phyloP scores from a whole-genome alignment of 2,113 vertebrate species.

The Balaeniceps rex region DNA sequence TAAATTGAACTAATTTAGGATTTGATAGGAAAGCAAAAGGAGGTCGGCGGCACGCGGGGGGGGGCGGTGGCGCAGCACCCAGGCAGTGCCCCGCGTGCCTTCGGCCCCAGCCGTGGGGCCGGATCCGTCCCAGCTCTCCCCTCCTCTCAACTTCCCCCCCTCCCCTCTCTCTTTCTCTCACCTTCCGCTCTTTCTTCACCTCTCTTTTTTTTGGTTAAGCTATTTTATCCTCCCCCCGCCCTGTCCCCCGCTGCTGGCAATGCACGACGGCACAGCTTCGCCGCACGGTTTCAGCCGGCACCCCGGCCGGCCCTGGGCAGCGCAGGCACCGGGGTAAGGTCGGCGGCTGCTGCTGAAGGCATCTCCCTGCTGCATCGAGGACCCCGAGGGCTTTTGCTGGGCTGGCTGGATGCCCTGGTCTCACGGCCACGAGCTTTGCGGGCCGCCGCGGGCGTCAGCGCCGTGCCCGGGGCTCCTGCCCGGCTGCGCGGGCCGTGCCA shows the following conservation, averaged over 20 bases:
- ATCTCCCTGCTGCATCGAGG: background rate
- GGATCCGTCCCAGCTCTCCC: background rate
- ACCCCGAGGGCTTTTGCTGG: background rate
- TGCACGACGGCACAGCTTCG: constrained; percentile 50
- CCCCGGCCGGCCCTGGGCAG: background rate
- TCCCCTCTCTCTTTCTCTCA: background rate
- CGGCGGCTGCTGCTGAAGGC: background rate
- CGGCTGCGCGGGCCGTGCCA: background rate
- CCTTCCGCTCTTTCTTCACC: background rate
- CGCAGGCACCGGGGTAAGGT: background rate
- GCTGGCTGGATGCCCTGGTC: background rate
- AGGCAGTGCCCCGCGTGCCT: background rate
- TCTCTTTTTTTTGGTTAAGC: background rate
- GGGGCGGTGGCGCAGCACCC: background rate
- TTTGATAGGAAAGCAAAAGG: constrained; percentile 68
- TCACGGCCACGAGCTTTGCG: background rate
- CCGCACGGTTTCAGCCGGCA: constrained; percentile 2
- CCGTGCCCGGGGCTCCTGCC: background rate
- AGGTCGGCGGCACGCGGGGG: constrained; percentile 46
- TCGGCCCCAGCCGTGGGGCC: background rate
- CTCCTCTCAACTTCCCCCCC: background rate
- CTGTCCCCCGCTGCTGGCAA: background rate
- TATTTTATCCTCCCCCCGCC: background rate
- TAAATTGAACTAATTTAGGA: constrained; percentile 77
- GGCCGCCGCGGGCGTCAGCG: background rate